Base-by-base conservation (phyloP, 2,888 invertebrate species). In the Megastigmus dorsalis region DNA sequence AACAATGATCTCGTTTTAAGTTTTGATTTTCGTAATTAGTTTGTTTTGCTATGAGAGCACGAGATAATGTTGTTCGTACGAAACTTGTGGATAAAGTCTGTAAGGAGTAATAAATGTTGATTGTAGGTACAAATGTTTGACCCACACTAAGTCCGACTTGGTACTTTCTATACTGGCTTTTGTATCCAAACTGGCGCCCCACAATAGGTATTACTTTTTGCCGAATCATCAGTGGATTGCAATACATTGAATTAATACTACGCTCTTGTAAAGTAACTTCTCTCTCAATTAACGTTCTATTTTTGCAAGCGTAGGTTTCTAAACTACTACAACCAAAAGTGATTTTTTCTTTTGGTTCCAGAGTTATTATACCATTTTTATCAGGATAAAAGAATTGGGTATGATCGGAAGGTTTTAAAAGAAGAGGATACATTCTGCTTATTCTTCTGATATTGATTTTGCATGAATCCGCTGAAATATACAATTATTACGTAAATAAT, bases 331-430 rank as follows among this genome's bases (percentile, higher is more conserved):
- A 60, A 15, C 45, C 60, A 9, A 60, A 60, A 5, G 45, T 28
- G 5, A 60, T 28, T 5, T 30, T 28, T 2, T 60, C 60, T 10
- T 30, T 26, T 4, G 28, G 28, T 9, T 60, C 3, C 2, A 43
- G 18, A 23, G n/a, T n/a, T 2, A 60, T 60, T 28, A 9, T 60
- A 9, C 23, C 28, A 10, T 13, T n/a, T 1, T 10, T 13, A 1
- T 26, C n/a, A 13, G 60, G 60, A 15, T 43, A 41, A 43, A 60
- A 28, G 18, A 60, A 60, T 60, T 60, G 26, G 0, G 60, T 15
- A 15, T 41, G 28, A 30, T 60, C 60, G 20, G 28, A 20, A 3
- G 41, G 43, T 15, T 13, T 3, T 5, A 60, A 26, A 18, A 60
- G 43, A 4, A 60, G 41, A 28, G 60, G 60, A 30, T 60, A 60